Evolutionary conservation across 1,140 invertebrate genomes (phyloP).

Genomic region (Scylla paramamosain): DNA sequence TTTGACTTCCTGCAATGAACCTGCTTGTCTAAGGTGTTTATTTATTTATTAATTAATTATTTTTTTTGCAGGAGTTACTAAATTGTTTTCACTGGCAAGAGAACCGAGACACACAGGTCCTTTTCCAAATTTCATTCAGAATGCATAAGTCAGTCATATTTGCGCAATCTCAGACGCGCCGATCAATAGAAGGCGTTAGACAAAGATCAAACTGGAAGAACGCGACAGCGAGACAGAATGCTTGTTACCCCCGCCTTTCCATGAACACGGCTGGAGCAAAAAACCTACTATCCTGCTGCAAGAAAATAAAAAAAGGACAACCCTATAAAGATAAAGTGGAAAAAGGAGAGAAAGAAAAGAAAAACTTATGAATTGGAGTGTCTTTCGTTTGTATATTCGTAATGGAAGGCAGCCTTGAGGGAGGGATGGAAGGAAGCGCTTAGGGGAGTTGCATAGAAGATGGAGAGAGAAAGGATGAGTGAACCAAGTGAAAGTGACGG

Average conservation of each 20-base stretch:
- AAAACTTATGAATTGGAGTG: neutral
- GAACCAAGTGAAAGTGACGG: too few relatives aligned
- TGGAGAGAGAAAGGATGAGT: neutral
- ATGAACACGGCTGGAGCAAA: neutral
- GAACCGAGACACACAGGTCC: too few relatives aligned
- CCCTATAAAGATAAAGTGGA: neutral
- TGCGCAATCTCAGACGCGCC: slow-evolving; percentile 16
- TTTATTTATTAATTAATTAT: too few relatives aligned
- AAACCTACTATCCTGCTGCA: neutral
- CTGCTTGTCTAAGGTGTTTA: too few relatives aligned
- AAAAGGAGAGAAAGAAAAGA: neutral
- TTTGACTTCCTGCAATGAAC: too few relatives aligned
- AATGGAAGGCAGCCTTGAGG: neutral
- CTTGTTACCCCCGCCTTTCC: neutral
- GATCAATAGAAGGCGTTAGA: neutral
- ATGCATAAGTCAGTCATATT: neutral
- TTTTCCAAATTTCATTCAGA: neutral
- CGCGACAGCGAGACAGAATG: neutral
- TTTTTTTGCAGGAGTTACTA: too few relatives aligned
- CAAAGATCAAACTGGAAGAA: neutral
- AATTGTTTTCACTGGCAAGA: too few relatives aligned
- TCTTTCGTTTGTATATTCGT: neutral
- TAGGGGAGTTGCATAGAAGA: neutral
- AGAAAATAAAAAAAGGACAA: too few relatives aligned
- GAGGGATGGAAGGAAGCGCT: neutral